phyloP scores from a whole-genome alignment of 1,140 invertebrate genomes.

The Ericerus pela region DNA sequence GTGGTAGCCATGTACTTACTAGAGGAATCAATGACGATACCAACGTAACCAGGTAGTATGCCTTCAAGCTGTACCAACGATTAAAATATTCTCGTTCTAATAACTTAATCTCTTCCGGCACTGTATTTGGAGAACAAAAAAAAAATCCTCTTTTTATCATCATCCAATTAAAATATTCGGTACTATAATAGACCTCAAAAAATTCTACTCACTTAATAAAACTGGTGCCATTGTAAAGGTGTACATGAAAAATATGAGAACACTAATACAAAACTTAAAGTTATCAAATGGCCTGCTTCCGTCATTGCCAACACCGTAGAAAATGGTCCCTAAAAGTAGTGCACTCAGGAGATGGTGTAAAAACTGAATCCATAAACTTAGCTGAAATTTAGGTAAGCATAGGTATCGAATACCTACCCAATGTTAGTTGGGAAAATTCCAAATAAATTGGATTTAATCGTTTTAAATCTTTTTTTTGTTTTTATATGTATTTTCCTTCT shows the following conservation, averaged over 20 bases:
- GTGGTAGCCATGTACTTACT: too few relatives aligned
- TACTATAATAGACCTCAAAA: too few relatives aligned
- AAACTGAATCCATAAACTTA: constrained; percentile 37
- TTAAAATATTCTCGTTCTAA: constrained; percentile 58
- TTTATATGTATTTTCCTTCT: too few relatives aligned
- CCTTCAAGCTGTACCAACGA: constrained; percentile 60
- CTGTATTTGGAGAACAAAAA: constrained; percentile 40
- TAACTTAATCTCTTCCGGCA: constrained; percentile 50
- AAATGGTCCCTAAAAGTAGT: constrained; percentile 38
- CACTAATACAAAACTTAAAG: constrained; percentile 41
- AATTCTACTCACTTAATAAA: constrained; percentile 37
- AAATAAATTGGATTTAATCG: too few relatives aligned
- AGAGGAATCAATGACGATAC: constrained; percentile 49
- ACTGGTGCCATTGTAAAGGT: constrained; percentile 44
- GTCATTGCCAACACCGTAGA: constrained; percentile 38
- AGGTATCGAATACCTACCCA: neutral
- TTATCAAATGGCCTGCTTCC: constrained; percentile 37
- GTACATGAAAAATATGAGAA: constrained; percentile 44
- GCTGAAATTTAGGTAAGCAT: constrained; percentile 27
- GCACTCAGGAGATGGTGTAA: constrained; percentile 38
- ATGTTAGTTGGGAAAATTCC: neutral
- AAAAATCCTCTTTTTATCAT: too few relatives aligned
- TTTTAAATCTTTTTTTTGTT: neutral
- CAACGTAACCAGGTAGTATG: constrained; percentile 62
- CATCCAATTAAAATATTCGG: neutral